Percentiles rank a stretch among this genome's conserved stretches.
Conservation (phyloP, 2,888 invertebrate genomes). For the Orthosia cruda region DNA sequence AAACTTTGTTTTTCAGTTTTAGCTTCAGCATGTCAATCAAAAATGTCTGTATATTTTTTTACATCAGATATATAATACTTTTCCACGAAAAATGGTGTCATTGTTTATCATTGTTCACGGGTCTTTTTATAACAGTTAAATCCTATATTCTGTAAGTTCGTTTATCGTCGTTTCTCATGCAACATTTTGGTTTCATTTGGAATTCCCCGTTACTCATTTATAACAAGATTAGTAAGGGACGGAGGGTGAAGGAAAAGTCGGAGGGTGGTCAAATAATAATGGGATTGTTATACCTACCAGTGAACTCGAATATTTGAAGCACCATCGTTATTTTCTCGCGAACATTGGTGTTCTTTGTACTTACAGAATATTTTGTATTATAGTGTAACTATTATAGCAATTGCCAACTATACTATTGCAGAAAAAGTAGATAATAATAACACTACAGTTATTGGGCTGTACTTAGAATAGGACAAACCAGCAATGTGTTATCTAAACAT, state of each 20-base stretch:
- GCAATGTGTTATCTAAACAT: slow-evolving; percentile 26
- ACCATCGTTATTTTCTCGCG: slow-evolving; percentile 12
- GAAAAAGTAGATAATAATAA: background rate
- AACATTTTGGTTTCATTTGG: slow-evolving; percentile 68
- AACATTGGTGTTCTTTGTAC: background rate
- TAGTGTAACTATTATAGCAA: background rate
- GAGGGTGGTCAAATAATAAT: slow-evolving; percentile 69
- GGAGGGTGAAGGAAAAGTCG: slow-evolving; percentile 49
- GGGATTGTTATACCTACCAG: slow-evolving; percentile 39
- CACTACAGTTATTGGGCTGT: background rate
- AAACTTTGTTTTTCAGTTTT: background rate
- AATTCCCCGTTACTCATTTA: slow-evolving; percentile 80
- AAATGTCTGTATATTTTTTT: background rate
- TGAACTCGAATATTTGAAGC: slow-evolving; percentile 28
- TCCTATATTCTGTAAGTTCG: slow-evolving; percentile 9
- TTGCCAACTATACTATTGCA: background rate
- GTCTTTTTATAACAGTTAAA: slow-evolving; percentile 22
- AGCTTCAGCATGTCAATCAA: slow-evolving; percentile 21
- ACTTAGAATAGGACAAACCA: slow-evolving; percentile 3
- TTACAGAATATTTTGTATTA: background rate
- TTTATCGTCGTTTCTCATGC: slow-evolving; percentile 64
- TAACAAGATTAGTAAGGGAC: slow-evolving; percentile 69
- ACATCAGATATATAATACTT: background rate
- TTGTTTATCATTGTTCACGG: slow-evolving; percentile 30
- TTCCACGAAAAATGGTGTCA: slow-evolving; percentile 26